Conservation (phyloP, 2,113 vertebrate species). For the Leiothrix lutea region DNA sequence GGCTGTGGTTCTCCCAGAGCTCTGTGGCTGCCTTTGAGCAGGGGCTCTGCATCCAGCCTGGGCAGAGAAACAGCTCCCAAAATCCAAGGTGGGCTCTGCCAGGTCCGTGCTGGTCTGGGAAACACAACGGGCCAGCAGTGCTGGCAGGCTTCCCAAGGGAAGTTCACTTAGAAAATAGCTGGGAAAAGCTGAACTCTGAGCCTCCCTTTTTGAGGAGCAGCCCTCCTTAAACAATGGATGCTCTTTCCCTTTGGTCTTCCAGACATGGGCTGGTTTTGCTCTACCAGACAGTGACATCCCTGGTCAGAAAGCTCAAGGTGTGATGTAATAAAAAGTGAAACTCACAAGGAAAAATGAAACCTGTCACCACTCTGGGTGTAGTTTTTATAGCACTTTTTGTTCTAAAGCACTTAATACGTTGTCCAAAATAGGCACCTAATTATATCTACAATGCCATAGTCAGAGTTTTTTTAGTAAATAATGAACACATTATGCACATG, state of each 20-base stretch:
- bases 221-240: background rate
- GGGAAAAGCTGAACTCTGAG: background rate
- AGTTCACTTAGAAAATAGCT: background rate
- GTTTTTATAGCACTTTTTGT: slow-evolving; percentile 54
- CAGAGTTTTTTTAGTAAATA: background rate
- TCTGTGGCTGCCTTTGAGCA: background rate
- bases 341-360: background rate
- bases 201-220: background rate
- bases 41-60: background rate
- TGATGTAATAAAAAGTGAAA: background rate
- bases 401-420: slow-evolving; percentile 25
- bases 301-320: background rate
- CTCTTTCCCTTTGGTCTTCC: background rate
- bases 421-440: background rate
- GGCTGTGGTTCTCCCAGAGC: background rate
- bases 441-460: background rate
- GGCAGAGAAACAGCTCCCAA: background rate
- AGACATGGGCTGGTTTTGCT: background rate
- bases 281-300: background rate
- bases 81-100: background rate
- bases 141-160: background rate
- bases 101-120: background rate
- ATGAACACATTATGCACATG: background rate
- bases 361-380: background rate
- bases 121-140: fast-evolving